These are phyloP conservation scores for Dendronephthya gigantea DNA, from an alignment of 64 coral and sea anemone genomes.

Conservation along the genomic window DNA sequence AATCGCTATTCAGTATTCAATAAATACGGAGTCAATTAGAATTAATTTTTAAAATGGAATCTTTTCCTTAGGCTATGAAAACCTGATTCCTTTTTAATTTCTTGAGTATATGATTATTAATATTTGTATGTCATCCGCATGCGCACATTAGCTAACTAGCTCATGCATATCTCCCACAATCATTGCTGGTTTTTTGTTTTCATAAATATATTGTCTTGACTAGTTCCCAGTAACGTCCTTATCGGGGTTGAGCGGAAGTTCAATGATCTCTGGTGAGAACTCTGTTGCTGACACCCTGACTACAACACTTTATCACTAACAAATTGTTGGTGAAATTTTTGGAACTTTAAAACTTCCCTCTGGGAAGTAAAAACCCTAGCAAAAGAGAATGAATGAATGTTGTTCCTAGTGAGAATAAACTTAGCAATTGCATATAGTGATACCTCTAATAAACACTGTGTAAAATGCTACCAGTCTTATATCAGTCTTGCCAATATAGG, in stretches of 20 bases:
- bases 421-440: too few relatives aligned
- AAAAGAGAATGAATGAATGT: too few relatives aligned
- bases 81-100: slow-evolving; percentile 11
- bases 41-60: neutral
- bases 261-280: slow-evolving; percentile 79
- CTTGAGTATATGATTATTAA: neutral
- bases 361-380: slow-evolving; percentile 28
- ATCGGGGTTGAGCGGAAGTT: slow-evolving; percentile 90
- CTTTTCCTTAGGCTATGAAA: neutral
- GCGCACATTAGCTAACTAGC: neutral
- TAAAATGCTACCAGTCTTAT: too few relatives aligned
- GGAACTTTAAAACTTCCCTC: slow-evolving; percentile 38
- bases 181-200: neutral
- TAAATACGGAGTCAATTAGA: neutral
- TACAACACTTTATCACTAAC: slow-evolving; percentile 63
- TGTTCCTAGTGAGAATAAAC: too few relatives aligned
- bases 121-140: neutral
- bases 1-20: too few relatives aligned
- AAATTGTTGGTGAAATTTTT: slow-evolving; percentile 93
- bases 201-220: neutral
- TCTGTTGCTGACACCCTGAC: slow-evolving; percentile 85
- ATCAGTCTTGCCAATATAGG: slow-evolving; percentile 9
- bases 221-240: slow-evolving; percentile 54
- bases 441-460: too few relatives aligned
- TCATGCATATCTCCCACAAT: slow-evolving; percentile 22